Base-by-base conservation (phyloP, 2,113 vertebrate genomes). In the Eupsittula cactorum region DNA sequence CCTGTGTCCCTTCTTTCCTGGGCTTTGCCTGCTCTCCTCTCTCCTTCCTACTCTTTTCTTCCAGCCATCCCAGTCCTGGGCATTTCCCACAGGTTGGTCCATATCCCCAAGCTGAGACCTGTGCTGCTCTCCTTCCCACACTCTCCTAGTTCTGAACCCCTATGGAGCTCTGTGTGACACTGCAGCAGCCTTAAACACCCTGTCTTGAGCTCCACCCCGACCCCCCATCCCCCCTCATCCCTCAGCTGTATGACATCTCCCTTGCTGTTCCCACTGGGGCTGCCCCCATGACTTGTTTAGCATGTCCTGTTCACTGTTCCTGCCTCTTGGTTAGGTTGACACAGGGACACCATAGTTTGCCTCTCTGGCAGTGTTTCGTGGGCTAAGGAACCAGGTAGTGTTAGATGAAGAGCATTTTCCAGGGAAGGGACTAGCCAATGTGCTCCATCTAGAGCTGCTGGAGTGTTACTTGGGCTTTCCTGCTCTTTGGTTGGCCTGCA, bases 161-260 rank as follows among this genome's bases (percentile, higher is more conserved):
- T 35, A 10, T 1, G 0, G 47, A 63, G 47, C 27, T 80, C 41
- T 0, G 0, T 55, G 74, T 62, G 47, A 57, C 24, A 13, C 27
- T 42, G 25, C 60, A 73, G 52, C 21, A 20, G 29, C 70, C 44
- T 46, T 46, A 21, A 39, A 31, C 37, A 52, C 25, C n/a, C 9
- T 1, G 0, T 44, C 75, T 77, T 39, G 37, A 76, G 53, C 8
- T 8, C 12, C 20, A 21, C 4, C 16, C 44, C 2, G 18, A 44
- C 44, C 44, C 44, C 0, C 27, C 8, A 4, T 50, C 24, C 24
- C 10, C 7, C 21, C 20, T 16, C 15, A 64, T 27, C 29, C 21
- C 77, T 49, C 60, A 78, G 19, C 16, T 55, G 31, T 37, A 31
- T 60, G 21, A 35, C 24, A 31, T 8, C 31, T 60, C 28, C 27